These are phyloP conservation scores for Nemapogon koenigi DNA, from an alignment of 2,888 invertebrate species.

Conservation along the genomic window DNA sequence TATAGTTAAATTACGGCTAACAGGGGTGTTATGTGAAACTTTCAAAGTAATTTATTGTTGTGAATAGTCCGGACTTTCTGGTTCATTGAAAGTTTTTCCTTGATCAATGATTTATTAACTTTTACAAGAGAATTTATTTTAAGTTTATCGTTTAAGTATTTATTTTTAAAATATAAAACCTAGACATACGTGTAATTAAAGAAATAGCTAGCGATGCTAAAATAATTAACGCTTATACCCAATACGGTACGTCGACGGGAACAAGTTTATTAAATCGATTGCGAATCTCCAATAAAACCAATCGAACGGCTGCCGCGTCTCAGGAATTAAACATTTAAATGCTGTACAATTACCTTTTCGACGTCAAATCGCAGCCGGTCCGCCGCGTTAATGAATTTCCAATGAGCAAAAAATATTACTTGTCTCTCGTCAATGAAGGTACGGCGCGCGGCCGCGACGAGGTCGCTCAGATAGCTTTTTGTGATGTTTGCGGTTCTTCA, in stretches of 20 bases:
- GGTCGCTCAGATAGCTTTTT: too few relatives aligned
- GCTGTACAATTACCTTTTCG: slow-evolving; percentile 40
- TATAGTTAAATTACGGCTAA: too few relatives aligned
- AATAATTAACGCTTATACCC: slow-evolving; percentile 14
- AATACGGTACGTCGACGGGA: slow-evolving; percentile 16
- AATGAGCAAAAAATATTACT: slow-evolving; percentile 34
- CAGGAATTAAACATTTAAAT: slow-evolving; percentile 42
- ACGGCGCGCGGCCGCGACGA: slow-evolving; percentile 3
- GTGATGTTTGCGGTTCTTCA: too few relatives aligned
- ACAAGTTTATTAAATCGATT: slow-evolving; percentile 37
- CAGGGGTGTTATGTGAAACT: too few relatives aligned
- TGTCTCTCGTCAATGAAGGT: slow-evolving; percentile 6
- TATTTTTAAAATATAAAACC: background rate
- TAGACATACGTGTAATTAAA: background rate
- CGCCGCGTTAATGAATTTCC: slow-evolving; percentile 37
- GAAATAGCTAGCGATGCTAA: background rate
- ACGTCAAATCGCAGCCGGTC: slow-evolving; percentile 38
- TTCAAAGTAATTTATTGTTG: too few relatives aligned
- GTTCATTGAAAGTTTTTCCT: too few relatives aligned
- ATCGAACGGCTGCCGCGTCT: slow-evolving; percentile 28
- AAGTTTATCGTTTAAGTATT: too few relatives aligned
- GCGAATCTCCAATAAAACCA: slow-evolving; percentile 29
- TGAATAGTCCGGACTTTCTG: too few relatives aligned
- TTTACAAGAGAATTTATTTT: too few relatives aligned
- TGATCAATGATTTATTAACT: too few relatives aligned